Conservation (phyloP, 2,888 invertebrate genomes). For the Andrena trimmerana region DNA sequence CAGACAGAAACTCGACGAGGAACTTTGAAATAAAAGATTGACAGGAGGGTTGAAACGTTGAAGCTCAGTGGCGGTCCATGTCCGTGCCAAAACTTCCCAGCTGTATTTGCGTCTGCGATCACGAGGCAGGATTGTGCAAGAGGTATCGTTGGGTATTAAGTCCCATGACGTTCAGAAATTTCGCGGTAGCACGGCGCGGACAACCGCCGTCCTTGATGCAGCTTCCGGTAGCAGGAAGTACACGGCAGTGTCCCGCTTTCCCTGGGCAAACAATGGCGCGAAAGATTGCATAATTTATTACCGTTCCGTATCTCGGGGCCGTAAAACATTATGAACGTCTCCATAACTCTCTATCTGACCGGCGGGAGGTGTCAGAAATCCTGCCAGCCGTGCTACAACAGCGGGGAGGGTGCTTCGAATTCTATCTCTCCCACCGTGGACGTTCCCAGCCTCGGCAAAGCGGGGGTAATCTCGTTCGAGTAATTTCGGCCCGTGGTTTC, state of each 20-base stretch:
- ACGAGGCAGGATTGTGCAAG: not conserved
- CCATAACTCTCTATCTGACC: conserved; percentile 15
- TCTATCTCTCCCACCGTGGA: not conserved
- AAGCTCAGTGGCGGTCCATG: too few relatives aligned
- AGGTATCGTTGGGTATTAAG: conserved; percentile 11
- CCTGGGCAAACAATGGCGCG: conserved; percentile 19
- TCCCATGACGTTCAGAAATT: not conserved
- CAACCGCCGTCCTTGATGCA: conserved; percentile 7
- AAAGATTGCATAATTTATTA: conserved; percentile 51
- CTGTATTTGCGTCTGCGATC: not conserved
- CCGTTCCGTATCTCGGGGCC: conserved; percentile 10
- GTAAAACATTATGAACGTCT: conserved; percentile 32
- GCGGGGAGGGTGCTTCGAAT: not conserved
- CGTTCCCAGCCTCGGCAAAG: too few relatives aligned
- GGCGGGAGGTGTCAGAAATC: conserved; percentile 12
- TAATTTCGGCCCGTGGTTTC: not conserved
- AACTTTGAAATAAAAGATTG: too few relatives aligned
- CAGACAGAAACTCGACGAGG: too few relatives aligned
- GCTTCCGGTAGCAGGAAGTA: conserved; percentile 13
- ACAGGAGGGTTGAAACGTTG: too few relatives aligned
- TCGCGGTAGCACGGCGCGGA: not conserved
- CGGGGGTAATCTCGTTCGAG: not conserved
- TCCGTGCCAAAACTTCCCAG: too few relatives aligned
- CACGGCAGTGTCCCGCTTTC: not conserved
- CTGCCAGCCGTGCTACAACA: not conserved